Conservation (phyloP, 2,888 invertebrate species). For the Criorhina ranunculi region DNA sequence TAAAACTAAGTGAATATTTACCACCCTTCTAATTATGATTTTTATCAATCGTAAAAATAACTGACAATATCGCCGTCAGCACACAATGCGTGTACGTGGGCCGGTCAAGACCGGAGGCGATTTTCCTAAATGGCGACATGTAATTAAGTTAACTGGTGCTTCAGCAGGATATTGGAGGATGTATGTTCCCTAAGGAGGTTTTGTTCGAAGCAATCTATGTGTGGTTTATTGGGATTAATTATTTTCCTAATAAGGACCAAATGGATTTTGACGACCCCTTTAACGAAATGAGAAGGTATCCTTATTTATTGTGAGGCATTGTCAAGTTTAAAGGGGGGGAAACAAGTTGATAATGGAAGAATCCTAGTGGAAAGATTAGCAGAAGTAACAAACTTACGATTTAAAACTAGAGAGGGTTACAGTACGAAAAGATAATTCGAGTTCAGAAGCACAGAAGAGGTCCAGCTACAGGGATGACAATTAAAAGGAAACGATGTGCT, state of each 20-base stretch:
- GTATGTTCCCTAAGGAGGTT: neutral
- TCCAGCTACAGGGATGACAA: too few species aligned
- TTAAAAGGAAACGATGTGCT: too few species aligned
- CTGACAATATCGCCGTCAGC: constrained; percentile 47
- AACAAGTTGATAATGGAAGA: too few species aligned
- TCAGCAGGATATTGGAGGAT: neutral
- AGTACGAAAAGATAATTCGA: too few species aligned
- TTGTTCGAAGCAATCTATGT: constrained; percentile 5
- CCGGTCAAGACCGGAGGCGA: constrained; percentile 17
- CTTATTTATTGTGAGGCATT: too few species aligned
- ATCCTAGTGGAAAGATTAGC: too few species aligned
- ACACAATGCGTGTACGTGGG: constrained; percentile 15
- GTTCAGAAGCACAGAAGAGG: too few species aligned
- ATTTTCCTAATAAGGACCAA: constrained; percentile 47
- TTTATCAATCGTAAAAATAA: constrained; percentile 73
- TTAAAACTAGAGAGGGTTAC: too few species aligned
- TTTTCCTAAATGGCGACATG: constrained; percentile 40
- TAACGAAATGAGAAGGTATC: neutral
- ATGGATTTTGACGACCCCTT: constrained; percentile 13
- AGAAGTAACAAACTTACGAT: too few species aligned
- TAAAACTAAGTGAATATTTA: constrained; percentile 65
- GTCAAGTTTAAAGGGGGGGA: too few species aligned
- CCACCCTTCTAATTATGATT: constrained; percentile 73
- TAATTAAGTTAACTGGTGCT: constrained; percentile 54
- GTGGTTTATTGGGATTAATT: constrained; percentile 61